Evolutionary conservation across 2,797 vertebrate genomes (phyloP).

Genomic region (Telmatherina bonti): DNA sequence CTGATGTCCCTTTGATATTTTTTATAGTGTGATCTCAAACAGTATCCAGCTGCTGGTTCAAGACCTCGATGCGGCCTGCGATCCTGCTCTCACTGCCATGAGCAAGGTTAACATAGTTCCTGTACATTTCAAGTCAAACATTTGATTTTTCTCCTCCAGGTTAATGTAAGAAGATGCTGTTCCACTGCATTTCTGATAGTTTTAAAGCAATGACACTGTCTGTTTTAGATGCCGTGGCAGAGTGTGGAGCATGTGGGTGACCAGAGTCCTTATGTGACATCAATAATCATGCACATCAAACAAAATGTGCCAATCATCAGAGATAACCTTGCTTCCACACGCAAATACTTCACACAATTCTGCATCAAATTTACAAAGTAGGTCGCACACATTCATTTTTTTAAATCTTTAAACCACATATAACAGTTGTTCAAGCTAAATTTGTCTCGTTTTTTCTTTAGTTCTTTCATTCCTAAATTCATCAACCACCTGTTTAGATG

Average conservation of each 20-base stretch:
- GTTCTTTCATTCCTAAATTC: slow-evolving; percentile 99
- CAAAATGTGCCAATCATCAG: slow-evolving; percentile 98
- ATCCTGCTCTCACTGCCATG: slow-evolving; percentile 97
- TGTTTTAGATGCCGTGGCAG: slow-evolving; percentile 96
- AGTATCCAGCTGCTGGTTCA: slow-evolving; percentile 98
- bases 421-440: slow-evolving; percentile 13
- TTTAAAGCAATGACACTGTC: background rate
- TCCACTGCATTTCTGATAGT: background rate
- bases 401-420: background rate
- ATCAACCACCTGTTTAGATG: slow-evolving; percentile 99
- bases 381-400: background rate
- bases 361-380: slow-evolving; percentile 99
- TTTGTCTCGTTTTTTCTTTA: slow-evolving; percentile 60
- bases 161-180: background rate
- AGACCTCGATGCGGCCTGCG: slow-evolving; percentile 96
- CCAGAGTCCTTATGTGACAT: slow-evolving; percentile 99
- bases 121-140: background rate
- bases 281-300: slow-evolving; percentile 97
- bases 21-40: slow-evolving; percentile 95
- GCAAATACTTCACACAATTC: slow-evolving; percentile 99
- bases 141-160: background rate
- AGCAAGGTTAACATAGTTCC: slow-evolving; percentile 88
- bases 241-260: slow-evolving; percentile 98
- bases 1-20: slow-evolving; percentile 13
- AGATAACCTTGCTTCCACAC: slow-evolving; percentile 96